Evolutionary conservation across 1,140 invertebrate genomes (phyloP), one percentile per base, ranked within the genome.

Genomic region (Eurosta solidaginis): DNA sequence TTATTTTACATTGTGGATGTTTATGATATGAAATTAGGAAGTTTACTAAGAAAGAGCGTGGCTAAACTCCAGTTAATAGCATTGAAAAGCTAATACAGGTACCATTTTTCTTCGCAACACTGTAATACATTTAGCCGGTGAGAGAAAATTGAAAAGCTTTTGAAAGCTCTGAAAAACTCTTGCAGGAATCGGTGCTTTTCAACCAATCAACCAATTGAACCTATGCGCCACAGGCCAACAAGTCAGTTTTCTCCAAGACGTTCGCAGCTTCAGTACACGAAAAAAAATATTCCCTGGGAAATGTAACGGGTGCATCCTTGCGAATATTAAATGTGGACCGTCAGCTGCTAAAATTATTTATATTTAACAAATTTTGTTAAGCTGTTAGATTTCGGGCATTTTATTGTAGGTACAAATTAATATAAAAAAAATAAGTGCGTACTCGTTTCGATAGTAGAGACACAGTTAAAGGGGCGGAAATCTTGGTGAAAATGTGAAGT

Each of bases 171-270:
- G 40, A n/a, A 3, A n/a, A 68, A 68, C n/a, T 29, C 59, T 14
- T 40, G 20, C n/a, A 40, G 33, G n/a, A 68, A 68, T 63, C 59
- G 59, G 59, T n/a, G n/a, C n/a, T n/a, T n/a, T n/a, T n/a, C 59
- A 29, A 40, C 59, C 40, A 68, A 40, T n/a, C 29, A 68, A 68
- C 59, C n/a, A 68, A 42, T 42, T 20, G 36, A 68, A 68, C 12
- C n/a, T 68, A 68, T 27, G 7, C 33, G 33, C 33, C 40, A 33
- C 7, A 33, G 33, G 59, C 36, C 59, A 29, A 68, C 59, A 68
- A 68, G 17, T 68, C 59, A 68, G 59, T 68, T 68, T 68, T 14
- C 33, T 68, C 59, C 59, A 68, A 68, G 59, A 40, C 59, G 59
- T 29, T 40, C 59, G 59, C 59, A 68, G 59, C 59, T 68, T 68